A percentile compares a stretch with the other conserved stretches of the same genome.
These are phyloP conservation scores for Misgurnus anguillicaudatus DNA, from an alignment of 2,113 vertebrate genomes.

Conservation along the genomic window DNA sequence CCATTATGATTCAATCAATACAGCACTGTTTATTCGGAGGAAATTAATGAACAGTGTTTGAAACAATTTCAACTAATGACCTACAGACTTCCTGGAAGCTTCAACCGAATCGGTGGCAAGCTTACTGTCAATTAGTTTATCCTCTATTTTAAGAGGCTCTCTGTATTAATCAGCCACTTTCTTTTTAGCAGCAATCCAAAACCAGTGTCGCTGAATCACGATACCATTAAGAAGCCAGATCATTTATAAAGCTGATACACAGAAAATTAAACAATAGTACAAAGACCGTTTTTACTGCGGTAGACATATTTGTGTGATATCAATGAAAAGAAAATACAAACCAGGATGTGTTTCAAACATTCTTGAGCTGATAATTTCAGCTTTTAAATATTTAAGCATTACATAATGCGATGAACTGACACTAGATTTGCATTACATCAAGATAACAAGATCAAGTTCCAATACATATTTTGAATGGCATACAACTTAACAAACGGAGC, in stretches of 20 bases:
- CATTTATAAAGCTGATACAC: background rate
- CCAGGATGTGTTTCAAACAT: no score
- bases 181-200: slow-evolving; percentile 12
- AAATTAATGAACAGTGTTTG: background rate
- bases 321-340: no score
- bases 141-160: background rate
- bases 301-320: no score
- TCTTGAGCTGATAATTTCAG: no score
- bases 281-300: background rate
- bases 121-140: slow-evolving; percentile 13
- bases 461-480: no score
- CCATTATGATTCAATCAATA: slow-evolving; percentile 6
- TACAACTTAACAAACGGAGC: no score
- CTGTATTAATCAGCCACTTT: slow-evolving; percentile 8
- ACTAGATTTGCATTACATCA: no score
- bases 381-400: no score
- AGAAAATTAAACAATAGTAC: background rate
- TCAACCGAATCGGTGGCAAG: background rate
- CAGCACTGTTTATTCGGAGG: background rate
- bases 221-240: background rate
- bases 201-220: background rate
- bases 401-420: no score
- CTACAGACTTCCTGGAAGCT: background rate
- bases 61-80: background rate
- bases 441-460: no score